Conservation (phyloP, 2,888 invertebrate genomes). For the Cataglyphis altisquamis region DNA sequence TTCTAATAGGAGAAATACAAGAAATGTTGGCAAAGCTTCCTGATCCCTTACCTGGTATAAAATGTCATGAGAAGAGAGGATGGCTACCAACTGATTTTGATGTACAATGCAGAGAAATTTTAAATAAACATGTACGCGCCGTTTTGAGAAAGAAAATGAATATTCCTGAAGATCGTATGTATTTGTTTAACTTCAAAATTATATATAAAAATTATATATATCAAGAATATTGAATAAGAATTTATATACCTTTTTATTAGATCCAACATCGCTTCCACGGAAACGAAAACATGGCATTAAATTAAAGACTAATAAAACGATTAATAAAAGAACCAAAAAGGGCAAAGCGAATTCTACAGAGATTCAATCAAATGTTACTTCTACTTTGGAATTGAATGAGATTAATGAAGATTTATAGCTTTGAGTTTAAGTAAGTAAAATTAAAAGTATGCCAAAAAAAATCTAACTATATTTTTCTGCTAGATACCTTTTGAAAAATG, state of each 20-base stretch:
- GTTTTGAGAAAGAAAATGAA: conserved; percentile 85
- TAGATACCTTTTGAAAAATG: not conserved
- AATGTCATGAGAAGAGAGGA: conserved; percentile 92
- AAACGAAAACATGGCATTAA: conserved; percentile 73
- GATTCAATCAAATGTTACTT: not conserved
- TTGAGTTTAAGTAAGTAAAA: conserved; percentile 5
- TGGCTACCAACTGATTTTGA: conserved; percentile 92
- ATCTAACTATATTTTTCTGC: not conserved
- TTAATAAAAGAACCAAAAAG: conserved; percentile 43
- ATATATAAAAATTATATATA: not conserved
- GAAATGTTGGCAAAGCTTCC: conserved; percentile 91
- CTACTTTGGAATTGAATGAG: conserved; percentile 9
- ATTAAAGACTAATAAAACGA: conserved; percentile 47
- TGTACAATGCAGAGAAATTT: conserved; percentile 91
- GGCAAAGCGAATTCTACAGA: conserved; percentile 34
- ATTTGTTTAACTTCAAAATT: conserved; percentile 23
- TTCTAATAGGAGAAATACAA: conserved; percentile 93
- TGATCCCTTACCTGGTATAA: conserved; percentile 87
- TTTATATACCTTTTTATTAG: conserved; percentile 67
- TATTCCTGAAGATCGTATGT: conserved; percentile 84
- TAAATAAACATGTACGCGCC: conserved; percentile 89
- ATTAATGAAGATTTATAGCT: not conserved
- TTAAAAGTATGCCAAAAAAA: not conserved
- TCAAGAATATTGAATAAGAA: not conserved
- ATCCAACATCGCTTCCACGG: conserved; percentile 82